These are phyloP conservation scores for human DNA, from an alignment of 2,113 vertebrate genomes.

Conservation along the genomic window GRCh38 chr3:192885001-192885500, in stretches of 20 bases:
- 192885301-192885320: not conserved
- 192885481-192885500: not conserved
- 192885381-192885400: not conserved
- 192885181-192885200: slow-evolving; percentile 6
- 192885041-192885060: slow-evolving; percentile 68
- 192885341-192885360: slow-evolving; percentile 10
- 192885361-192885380: not conserved
- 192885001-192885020: slow-evolving; percentile 70
- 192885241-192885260: not conserved
- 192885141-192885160: not conserved
- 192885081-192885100: slow-evolving; percentile 66
- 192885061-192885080: slow-evolving; percentile 28
- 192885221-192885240: not conserved
- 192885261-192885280: not conserved
- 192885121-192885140: not conserved
- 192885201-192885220: not conserved
- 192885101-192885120: not conserved
- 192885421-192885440: slow-evolving; percentile 50
- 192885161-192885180: not conserved
- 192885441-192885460: slow-evolving; percentile 51
- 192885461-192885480: slow-evolving; percentile 54
- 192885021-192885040: slow-evolving; percentile 62
- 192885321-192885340: not conserved
- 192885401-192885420: slow-evolving; percentile 61
- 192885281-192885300: slow-evolving; percentile 26